phyloP scores from a whole-genome alignment of 2,113 vertebrate species.

The Calyptomena viridis region DNA sequence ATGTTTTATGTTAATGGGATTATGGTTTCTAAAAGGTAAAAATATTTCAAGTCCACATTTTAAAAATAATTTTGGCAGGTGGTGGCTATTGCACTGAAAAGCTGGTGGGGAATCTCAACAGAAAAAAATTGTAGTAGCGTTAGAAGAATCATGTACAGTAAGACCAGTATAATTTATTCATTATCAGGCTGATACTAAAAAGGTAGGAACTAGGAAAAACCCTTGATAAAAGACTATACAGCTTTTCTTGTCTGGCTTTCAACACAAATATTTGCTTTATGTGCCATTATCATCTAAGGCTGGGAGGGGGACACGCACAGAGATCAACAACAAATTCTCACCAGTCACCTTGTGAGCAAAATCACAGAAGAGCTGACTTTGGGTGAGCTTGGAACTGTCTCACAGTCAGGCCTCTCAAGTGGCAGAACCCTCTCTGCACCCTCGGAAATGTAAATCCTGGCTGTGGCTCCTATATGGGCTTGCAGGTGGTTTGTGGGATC shows the following conservation, averaged over 20 bases:
- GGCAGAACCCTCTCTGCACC: background rate
- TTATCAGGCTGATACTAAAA: background rate
- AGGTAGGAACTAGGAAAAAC: background rate
- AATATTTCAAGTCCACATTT: background rate
- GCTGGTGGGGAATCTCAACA: background rate
- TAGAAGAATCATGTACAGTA: background rate
- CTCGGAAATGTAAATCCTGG: background rate
- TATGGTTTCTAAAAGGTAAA: background rate
- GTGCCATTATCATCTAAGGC: rapidly evolving
- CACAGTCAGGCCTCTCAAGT: background rate
- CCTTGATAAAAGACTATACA: background rate
- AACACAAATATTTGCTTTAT: background rate
- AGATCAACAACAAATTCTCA: background rate
- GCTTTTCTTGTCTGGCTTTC: background rate
- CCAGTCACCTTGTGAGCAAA: rapidly evolving
- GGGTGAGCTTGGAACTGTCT: background rate
- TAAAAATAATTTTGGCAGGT: background rate
- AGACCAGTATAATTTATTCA: background rate
- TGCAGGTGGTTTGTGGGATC: background rate
- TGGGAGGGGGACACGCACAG: rapidly evolving
- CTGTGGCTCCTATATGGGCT: background rate
- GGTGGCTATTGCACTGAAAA: rapidly evolving
- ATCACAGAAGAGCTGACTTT: background rate
- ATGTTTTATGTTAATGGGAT: background rate
- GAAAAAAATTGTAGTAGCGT: too few relatives aligned